Evolutionary conservation across 2,797 vertebrate species (phyloP).

Genomic region (Pelochelys cantorii): DNA sequence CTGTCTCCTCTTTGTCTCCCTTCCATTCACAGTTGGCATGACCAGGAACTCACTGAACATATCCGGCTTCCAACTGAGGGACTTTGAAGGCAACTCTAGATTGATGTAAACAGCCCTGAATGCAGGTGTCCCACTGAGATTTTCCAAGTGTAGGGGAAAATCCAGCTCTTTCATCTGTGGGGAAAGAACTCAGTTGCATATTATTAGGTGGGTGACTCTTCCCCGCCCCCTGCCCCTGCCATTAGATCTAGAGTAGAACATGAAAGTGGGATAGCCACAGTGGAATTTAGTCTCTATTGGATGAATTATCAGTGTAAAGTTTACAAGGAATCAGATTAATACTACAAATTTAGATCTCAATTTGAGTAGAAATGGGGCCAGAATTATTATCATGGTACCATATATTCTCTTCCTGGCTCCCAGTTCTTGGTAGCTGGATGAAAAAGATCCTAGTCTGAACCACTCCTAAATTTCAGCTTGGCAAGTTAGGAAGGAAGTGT

Average conservation of each 20-base stretch:
- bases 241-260: neutral
- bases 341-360: neutral
- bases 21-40: neutral
- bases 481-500: neutral
- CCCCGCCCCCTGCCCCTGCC: neutral
- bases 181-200: neutral
- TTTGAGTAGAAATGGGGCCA: neutral
- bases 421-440: neutral
- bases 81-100: neutral
- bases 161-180: neutral
- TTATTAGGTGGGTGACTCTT: no score
- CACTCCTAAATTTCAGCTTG: neutral
- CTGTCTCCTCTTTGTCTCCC: neutral
- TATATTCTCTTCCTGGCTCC: no score
- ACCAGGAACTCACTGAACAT: neutral
- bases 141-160: neutral
- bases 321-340: neutral
- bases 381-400: neutral
- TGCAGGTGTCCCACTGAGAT: neutral
- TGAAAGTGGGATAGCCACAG: accelerated
- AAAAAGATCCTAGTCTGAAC: neutral
- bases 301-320: neutral
- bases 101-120: neutral
- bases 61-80: neutral
- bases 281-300: neutral